phyloP scores from a whole-genome alignment of 2,113 vertebrate species.

The Gadus chalcogrammus region DNA sequence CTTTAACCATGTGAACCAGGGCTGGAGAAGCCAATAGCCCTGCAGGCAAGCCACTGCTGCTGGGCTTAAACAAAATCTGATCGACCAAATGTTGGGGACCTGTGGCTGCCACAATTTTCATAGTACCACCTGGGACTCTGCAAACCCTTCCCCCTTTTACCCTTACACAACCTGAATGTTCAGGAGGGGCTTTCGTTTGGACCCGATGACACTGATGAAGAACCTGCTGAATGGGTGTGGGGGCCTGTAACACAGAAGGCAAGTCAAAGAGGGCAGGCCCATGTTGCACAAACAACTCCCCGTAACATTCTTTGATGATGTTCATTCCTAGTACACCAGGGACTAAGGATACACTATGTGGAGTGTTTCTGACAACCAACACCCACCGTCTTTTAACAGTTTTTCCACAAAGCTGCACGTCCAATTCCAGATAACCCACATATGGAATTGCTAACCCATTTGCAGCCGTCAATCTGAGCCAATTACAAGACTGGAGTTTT shows the following conservation, averaged over 20 bases:
- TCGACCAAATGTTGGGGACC: background rate
- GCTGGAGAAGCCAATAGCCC: slow-evolving; percentile 7
- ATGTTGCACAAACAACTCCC: no score
- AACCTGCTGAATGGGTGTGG: no score
- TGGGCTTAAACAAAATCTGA: background rate
- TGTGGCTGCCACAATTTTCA: background rate
- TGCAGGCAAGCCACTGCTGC: background rate
- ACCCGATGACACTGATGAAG: background rate
- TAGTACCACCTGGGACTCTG: background rate
- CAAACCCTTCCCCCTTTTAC: background rate
- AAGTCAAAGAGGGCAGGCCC: no score
- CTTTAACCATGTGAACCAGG: background rate
- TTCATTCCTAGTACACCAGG: no score
- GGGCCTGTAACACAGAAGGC: no score
- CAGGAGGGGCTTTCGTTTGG: background rate
- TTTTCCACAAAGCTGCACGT: background rate
- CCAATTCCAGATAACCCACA: slow-evolving; percentile 13
- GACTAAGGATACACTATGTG: no score
- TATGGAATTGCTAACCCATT: slow-evolving; percentile 12
- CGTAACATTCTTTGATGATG: no score
- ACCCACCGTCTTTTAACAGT: no score
- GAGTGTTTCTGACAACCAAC: no score
- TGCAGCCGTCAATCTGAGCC: background rate
- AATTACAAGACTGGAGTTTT: background rate
- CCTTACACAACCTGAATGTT: background rate